These are phyloP conservation scores for Stratiolaelaps scimitus DNA, from an alignment of 1,140 invertebrate species.

Conservation along the genomic window DNA sequence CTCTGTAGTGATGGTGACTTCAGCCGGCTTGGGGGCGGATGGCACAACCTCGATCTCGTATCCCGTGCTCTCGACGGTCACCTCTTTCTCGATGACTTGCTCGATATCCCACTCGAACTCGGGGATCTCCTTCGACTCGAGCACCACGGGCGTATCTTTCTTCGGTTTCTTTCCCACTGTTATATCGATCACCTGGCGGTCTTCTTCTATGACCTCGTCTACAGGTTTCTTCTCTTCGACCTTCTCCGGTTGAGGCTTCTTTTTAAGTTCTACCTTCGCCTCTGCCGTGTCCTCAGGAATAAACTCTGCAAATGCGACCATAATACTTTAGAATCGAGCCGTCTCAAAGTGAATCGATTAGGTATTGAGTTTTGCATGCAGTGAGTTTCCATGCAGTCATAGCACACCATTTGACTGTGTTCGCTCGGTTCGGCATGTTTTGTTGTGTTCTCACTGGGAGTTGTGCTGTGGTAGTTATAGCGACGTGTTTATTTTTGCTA, in stretches of 20 bases:
- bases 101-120: conserved; percentile 24
- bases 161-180: not conserved
- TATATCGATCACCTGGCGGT: not conserved
- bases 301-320: conserved; percentile 2
- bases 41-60: not conserved
- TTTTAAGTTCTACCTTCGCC: conserved; percentile 30
- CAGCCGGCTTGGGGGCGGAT: not conserved
- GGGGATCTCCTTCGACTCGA: conserved; percentile 24
- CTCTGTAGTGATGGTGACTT: conserved; percentile 13
- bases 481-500: not conserved
- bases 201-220: conserved; percentile 28
- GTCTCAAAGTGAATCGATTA: too few relatives aligned
- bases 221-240: not conserved
- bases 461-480: too few relatives aligned
- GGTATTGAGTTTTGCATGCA: too few relatives aligned
- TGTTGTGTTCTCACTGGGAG: too few relatives aligned
- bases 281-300: not conserved
- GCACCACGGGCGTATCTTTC: not conserved
- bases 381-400: too few relatives aligned
- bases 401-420: too few relatives aligned
- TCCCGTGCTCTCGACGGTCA: conserved; percentile 24
- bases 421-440: too few relatives aligned
- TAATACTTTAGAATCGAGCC: too few relatives aligned
- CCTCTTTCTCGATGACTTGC: conserved; percentile 27
- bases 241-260: conserved; percentile 28